These are phyloP conservation scores for Buphagus erythrorhynchus DNA, from an alignment of 2,797 vertebrate species.

Conservation along the genomic window DNA sequence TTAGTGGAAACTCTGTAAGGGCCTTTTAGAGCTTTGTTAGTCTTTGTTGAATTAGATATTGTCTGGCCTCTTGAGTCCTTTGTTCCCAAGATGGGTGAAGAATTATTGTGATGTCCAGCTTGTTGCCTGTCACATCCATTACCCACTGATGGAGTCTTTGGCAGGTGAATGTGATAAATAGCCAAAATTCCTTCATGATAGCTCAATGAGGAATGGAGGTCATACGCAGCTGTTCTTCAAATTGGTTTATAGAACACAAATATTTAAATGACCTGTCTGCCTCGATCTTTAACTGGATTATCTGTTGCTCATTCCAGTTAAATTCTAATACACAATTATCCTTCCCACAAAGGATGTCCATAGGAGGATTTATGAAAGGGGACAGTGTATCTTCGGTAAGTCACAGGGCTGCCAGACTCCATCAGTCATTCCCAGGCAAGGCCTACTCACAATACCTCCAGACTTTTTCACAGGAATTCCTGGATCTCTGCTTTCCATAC, in stretches of 20 bases:
- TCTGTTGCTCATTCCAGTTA: background rate
- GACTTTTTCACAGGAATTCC: background rate
- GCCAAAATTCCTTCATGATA: background rate
- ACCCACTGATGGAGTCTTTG: background rate
- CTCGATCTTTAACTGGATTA: background rate
- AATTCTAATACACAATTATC: background rate
- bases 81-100: background rate
- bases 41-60: slow-evolving; percentile 18
- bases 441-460: fast-evolving
- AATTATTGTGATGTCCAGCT: background rate
- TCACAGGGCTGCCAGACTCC: background rate
- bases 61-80: background rate
- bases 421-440: background rate
- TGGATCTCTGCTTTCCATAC: background rate
- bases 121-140: background rate
- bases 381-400: background rate
- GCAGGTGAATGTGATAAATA: background rate
- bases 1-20: background rate
- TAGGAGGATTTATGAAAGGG: background rate
- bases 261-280: background rate
- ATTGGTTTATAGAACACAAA: background rate
- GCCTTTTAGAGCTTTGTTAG: slow-evolving; percentile 19
- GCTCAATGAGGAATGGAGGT: background rate
- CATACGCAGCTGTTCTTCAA: background rate
- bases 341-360: background rate